Percentiles rank a stretch among this genome's conserved stretches.
phyloP scores from a whole-genome alignment of 2,888 invertebrate species.

The Achlya flavicornis region DNA sequence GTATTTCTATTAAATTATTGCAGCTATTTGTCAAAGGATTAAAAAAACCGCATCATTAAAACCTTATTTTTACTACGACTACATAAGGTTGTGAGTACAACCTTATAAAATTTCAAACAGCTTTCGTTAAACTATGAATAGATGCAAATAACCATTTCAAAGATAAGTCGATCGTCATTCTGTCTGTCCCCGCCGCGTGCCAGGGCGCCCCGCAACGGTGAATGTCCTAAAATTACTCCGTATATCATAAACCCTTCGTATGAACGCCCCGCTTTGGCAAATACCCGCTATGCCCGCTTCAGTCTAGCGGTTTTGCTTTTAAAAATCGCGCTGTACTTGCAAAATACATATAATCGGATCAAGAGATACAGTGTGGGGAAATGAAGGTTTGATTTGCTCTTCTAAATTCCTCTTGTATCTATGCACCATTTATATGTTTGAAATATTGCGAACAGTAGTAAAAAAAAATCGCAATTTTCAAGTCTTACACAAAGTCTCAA shows the following conservation, averaged over 20 bases:
- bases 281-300: constrained; percentile 53
- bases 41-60: background rate
- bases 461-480: background rate
- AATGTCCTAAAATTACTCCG: constrained; percentile 24
- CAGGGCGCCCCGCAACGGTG: background rate
- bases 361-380: constrained; percentile 55
- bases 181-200: background rate
- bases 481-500: constrained; percentile 32
- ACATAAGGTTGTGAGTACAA: background rate
- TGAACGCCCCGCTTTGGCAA: constrained; percentile 55
- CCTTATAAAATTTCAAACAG: background rate
- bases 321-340: constrained; percentile 51
- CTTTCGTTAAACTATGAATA: background rate
- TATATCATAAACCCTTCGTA: constrained; percentile 44
- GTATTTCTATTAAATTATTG: too few species aligned
- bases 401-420: background rate
- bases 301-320: constrained; percentile 52
- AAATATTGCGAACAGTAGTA: background rate
- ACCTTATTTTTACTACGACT: too few species aligned
- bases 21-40: background rate
- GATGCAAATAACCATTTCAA: constrained; percentile 4
- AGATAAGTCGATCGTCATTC: background rate
- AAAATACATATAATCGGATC: constrained; percentile 63
- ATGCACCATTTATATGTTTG: background rate
- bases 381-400: constrained; percentile 53